Conservation (phyloP, 2,113 vertebrate genomes). For the Callionymus lyra region DNA sequence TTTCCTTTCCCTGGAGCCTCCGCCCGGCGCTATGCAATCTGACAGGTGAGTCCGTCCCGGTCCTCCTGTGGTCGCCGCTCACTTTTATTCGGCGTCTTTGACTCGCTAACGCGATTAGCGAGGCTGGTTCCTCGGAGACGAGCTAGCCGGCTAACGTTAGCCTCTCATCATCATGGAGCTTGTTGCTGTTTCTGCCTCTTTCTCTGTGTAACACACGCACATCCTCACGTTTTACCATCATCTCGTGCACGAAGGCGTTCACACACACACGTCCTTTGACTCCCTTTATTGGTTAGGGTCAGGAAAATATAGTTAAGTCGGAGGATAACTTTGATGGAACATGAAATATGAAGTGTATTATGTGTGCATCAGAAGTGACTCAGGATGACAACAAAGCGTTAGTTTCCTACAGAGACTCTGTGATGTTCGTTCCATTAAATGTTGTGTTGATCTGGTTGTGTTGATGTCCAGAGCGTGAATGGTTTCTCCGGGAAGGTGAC, state of each 20-base stretch:
- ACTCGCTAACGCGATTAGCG: conserved; percentile 17
- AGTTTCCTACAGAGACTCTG: too few species aligned
- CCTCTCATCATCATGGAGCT: conserved; percentile 50
- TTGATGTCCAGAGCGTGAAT: conserved; percentile 63
- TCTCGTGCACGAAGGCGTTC: too few species aligned
- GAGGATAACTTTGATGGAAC: too few species aligned
- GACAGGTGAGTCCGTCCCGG: conserved; percentile 51
- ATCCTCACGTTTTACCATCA: too few species aligned
- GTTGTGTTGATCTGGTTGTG: conserved; percentile 1
- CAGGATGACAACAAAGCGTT: too few species aligned
- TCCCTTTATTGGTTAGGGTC: too few species aligned
- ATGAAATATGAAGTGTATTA: too few species aligned
- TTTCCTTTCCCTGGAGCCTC: conserved; percentile 45
- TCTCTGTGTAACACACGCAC: conserved; percentile 6
- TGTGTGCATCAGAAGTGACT: too few species aligned
- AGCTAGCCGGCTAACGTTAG: conserved; percentile 54
- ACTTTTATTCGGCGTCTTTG: conserved; percentile 2
- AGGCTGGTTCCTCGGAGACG: conserved; percentile 47
- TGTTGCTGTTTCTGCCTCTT: conserved; percentile 42
- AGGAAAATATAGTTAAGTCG: too few species aligned
- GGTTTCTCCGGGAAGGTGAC: conserved; percentile 65
- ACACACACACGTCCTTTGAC: too few species aligned
- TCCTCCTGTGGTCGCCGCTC: conserved; percentile 9
- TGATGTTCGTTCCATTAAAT: too few species aligned
- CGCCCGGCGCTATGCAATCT: conserved; percentile 56